Conservation (phyloP, 2,888 invertebrate species). For the Chrysodeixis includens region DNA sequence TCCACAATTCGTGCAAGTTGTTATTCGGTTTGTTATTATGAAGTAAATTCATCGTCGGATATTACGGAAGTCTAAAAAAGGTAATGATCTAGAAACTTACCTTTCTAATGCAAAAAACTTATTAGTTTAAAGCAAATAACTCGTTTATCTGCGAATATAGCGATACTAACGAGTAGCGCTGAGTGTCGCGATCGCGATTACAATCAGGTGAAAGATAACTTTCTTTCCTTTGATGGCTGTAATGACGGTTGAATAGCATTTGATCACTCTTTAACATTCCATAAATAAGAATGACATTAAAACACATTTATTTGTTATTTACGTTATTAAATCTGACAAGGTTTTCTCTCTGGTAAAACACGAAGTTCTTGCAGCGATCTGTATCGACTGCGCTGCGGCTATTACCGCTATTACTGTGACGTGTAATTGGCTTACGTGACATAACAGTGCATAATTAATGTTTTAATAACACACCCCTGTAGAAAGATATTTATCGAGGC, state of each 20-base stretch:
- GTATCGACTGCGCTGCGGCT: slow-evolving; percentile 57
- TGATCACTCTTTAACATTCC: slow-evolving; percentile 57
- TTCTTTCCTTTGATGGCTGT: slow-evolving; percentile 64
- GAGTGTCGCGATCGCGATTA: slow-evolving; percentile 60
- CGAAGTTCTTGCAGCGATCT: slow-evolving; percentile 40
- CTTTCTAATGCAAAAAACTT: slow-evolving; percentile 57
- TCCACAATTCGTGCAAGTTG: slow-evolving; percentile 66
- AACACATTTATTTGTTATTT: slow-evolving; percentile 38
- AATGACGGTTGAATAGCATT: slow-evolving; percentile 59
- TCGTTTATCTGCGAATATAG: slow-evolving; percentile 51
- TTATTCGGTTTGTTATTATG: slow-evolving; percentile 56
- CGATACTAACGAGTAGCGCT: slow-evolving; percentile 49
- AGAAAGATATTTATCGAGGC: slow-evolving; percentile 67
- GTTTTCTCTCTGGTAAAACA: slow-evolving; percentile 52
- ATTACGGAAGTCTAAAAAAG: slow-evolving; percentile 43
- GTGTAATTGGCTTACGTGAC: slow-evolving; percentile 73
- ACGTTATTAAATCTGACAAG: slow-evolving; percentile 31
- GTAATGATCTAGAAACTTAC: slow-evolving; percentile 48
- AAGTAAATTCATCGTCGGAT: slow-evolving; percentile 34
- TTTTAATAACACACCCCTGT: slow-evolving; percentile 73
- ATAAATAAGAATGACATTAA: slow-evolving; percentile 56
- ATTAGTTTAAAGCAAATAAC: slow-evolving; percentile 49
- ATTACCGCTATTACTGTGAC: slow-evolving; percentile 64
- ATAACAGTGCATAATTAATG: slow-evolving; percentile 72
- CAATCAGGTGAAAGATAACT: slow-evolving; percentile 66